These are phyloP conservation scores for Folsomia candida DNA, from an alignment of 2,888 invertebrate species.

Conservation along the genomic window DNA sequence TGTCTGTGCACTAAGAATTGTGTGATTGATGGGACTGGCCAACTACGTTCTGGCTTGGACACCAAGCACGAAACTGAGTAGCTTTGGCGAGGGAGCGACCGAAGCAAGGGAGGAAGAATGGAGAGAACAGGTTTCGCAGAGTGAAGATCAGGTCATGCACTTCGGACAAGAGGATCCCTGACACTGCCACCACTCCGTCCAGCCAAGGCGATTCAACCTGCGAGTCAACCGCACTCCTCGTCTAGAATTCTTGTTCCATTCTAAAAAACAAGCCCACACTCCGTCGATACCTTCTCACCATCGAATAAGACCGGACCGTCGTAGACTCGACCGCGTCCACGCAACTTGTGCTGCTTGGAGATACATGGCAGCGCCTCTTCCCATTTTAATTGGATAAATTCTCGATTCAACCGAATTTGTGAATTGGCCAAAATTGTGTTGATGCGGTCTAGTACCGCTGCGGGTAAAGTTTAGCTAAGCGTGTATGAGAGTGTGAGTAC, in stretches of 20 bases:
- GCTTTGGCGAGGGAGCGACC: neutral
- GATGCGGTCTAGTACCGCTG: too few species aligned
- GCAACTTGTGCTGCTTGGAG: too few species aligned
- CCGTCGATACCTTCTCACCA: too few species aligned
- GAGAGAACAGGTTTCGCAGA: slow-evolving; percentile 1
- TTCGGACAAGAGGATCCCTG: slow-evolving; percentile 33
- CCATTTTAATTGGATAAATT: too few species aligned
- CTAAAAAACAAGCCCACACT: neutral
- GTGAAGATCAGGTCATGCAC: slow-evolving; percentile 35
- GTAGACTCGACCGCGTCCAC: too few species aligned
- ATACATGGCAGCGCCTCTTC: too few species aligned
- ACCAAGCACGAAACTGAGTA: neutral
- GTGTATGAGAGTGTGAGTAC: too few species aligned
- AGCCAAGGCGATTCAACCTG: slow-evolving; percentile 8
- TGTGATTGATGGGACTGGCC: neutral
- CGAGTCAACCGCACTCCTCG: neutral
- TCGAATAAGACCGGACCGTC: too few species aligned
- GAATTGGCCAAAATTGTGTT: neutral
- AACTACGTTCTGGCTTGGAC: neutral
- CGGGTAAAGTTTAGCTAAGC: too few species aligned
- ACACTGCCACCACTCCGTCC: slow-evolving; percentile 35
- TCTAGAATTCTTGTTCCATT: neutral
- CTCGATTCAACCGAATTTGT: too few species aligned
- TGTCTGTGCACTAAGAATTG: neutral
- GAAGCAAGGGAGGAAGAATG: too few species aligned